Base-by-base conservation (phyloP, 2,888 invertebrate genomes). In the Cepaea hortensis region DNA sequence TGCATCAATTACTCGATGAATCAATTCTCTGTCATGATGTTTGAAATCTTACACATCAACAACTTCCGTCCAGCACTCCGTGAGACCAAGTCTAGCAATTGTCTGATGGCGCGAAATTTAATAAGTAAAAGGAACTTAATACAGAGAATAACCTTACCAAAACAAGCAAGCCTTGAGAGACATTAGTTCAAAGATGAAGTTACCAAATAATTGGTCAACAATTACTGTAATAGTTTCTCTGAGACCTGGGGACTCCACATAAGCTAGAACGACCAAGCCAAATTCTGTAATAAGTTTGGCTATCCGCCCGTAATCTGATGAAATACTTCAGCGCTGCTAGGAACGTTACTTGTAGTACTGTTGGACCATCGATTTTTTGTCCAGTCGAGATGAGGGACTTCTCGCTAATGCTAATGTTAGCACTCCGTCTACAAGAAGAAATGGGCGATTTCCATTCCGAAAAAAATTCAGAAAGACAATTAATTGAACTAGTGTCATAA, bases 221-320 rank as follows among this genome's bases (percentile, higher is more conserved):
- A 81, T 81, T 81, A 81, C 23, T 72, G 50, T 81, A 81, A 81
- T 81, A 68, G 81, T 70, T 50, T 20, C 11, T 72, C 15, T 13
- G 20, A 48, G 72, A 72, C 35, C 48, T n/a, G 5, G 4, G 50
- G 20, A 68, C 4, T 50, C 50, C 72, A 6, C 23, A 72, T 7
- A 70, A 68, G 72, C 48, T n/a, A 11, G 48, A n/a, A 50, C 23
- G 70, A 72, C 20, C n/a, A 48, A 72, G 50, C 23, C n/a, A 72
- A 81, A 68, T 81, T 48, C 50, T 72, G 70, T 68, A 81, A 81
- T 81, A 70, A 81, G 81, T 81, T 81, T 81, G 81, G 20, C 70
- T 50, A 23, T 48, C 72, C 20, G 81, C 72, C 23, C 48, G 55
- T 81, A 81, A 81, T 48, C 72, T 70, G 62, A 81, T 81, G 72